Evolutionary conservation across 2,888 invertebrate species (phyloP).

Genomic region (Cataglyphis altisquamis): DNA sequence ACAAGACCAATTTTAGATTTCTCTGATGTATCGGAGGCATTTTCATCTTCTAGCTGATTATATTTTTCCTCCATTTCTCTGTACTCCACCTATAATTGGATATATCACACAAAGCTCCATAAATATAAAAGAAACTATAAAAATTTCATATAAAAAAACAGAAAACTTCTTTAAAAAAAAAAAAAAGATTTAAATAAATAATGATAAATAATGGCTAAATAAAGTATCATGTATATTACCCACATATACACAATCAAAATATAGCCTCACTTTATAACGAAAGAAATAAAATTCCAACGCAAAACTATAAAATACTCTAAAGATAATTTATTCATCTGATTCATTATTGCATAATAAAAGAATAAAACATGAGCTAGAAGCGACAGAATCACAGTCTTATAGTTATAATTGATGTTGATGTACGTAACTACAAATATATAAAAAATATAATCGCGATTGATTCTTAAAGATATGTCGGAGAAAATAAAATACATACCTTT

Average conservation of each 20-base stretch:
- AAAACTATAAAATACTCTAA: not conserved
- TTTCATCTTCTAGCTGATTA: slow-evolving; percentile 88
- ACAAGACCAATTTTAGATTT: slow-evolving; percentile 87
- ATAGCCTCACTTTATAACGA: slow-evolving; percentile 62
- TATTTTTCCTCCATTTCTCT: slow-evolving; percentile 91
- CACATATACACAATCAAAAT: slow-evolving; percentile 59
- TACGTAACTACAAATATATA: slow-evolving; percentile 11
- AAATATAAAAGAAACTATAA: slow-evolving; percentile 43
- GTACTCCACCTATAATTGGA: slow-evolving; percentile 88
- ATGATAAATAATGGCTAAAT: not conserved
- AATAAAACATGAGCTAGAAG: not conserved
- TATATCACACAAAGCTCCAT: slow-evolving; percentile 35
- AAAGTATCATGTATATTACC: not conserved
- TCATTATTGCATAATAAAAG: not conserved
- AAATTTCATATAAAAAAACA: not conserved
- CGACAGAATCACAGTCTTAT: not conserved
- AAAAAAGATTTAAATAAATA: not conserved
- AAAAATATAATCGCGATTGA: not conserved
- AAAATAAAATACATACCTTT: slow-evolving; percentile 83
- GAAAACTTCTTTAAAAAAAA: not conserved
- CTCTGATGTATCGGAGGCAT: slow-evolving; percentile 89
- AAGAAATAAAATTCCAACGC: not conserved
- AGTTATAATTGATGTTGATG: not conserved
- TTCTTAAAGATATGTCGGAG: not conserved
- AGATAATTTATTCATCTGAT: not conserved